A percentile compares a stretch with the other conserved stretches of the same genome.
These are phyloP conservation scores for Mimachlamys varia DNA, from an alignment of 2,888 invertebrate genomes.

Conservation along the genomic window DNA sequence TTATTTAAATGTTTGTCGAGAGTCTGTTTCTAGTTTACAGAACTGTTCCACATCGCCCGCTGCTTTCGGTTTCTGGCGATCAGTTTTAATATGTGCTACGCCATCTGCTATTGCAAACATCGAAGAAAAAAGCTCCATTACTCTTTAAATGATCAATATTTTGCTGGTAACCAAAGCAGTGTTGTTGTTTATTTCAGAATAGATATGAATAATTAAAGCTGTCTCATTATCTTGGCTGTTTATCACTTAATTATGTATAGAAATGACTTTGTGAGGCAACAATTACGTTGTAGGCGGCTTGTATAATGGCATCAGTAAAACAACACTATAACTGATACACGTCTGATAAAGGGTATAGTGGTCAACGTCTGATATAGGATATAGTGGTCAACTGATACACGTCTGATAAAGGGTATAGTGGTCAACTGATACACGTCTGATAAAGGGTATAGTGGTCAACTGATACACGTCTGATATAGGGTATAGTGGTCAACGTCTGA, in stretches of 20 bases:
- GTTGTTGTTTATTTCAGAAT: background rate
- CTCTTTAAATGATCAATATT: background rate
- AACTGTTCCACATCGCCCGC: background rate
- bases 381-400: too few relatives aligned
- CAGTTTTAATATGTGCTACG: background rate
- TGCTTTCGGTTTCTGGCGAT: background rate
- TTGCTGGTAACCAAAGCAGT: background rate
- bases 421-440: too few relatives aligned
- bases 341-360: too few relatives aligned
- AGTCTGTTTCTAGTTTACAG: background rate
- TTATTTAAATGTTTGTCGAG: background rate
- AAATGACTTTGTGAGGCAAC: background rate
- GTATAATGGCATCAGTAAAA: too few relatives aligned
- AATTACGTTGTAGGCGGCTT: too few relatives aligned
- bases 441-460: too few relatives aligned
- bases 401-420: too few relatives aligned
- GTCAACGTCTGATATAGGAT: too few relatives aligned
- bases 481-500: too few relatives aligned
- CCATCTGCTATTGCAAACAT: background rate
- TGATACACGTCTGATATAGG: too few relatives aligned
- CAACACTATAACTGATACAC: too few relatives aligned
- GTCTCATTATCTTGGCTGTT: background rate
- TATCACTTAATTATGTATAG: background rate
- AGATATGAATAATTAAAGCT: background rate
- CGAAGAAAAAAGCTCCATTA: background rate